Conservation (phyloP, 2,888 invertebrate genomes). For the Beris chalybata region DNA sequence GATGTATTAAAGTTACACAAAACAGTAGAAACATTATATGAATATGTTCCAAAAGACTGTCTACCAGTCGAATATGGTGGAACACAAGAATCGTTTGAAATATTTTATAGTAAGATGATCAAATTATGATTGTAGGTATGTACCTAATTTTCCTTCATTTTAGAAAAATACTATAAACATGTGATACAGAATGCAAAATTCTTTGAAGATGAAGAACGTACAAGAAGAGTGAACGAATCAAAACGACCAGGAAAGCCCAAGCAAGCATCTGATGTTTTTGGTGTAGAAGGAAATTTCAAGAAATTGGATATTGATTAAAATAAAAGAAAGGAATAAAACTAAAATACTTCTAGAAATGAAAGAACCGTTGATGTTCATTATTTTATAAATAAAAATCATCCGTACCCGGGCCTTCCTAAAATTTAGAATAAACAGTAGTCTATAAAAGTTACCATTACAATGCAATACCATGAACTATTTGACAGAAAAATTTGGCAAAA, state of each 20-base stretch:
- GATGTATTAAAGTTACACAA: constrained; percentile 61
- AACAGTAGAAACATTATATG: constrained; percentile 56
- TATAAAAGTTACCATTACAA: no score
- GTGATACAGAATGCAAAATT: constrained; percentile 42
- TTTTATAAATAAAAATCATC: no score
- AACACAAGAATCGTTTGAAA: constrained; percentile 48
- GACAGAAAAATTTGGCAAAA: no score
- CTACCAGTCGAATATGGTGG: constrained; percentile 70
- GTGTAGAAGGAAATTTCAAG: constrained; percentile 68
- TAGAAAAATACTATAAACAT: constrained; percentile 7
- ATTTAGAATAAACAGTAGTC: no score
- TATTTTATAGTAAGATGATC: constrained; percentile 44
- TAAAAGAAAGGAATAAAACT: no score
- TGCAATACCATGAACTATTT: no score
- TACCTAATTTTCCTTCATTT: background rate
- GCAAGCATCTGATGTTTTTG: constrained; percentile 60
- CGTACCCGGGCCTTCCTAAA: no score
- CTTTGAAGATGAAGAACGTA: constrained; percentile 59
- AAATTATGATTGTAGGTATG: no score
- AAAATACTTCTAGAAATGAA: no score
- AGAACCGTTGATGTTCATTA: no score
- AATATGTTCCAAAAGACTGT: constrained; percentile 61
- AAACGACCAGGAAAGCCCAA: constrained; percentile 62
- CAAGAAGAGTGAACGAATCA: constrained; percentile 61
- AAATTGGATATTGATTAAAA: constrained; percentile 65